These are phyloP conservation scores for Stratiomys singularior DNA, from an alignment of 2,888 invertebrate genomes.

Conservation along the genomic window DNA sequence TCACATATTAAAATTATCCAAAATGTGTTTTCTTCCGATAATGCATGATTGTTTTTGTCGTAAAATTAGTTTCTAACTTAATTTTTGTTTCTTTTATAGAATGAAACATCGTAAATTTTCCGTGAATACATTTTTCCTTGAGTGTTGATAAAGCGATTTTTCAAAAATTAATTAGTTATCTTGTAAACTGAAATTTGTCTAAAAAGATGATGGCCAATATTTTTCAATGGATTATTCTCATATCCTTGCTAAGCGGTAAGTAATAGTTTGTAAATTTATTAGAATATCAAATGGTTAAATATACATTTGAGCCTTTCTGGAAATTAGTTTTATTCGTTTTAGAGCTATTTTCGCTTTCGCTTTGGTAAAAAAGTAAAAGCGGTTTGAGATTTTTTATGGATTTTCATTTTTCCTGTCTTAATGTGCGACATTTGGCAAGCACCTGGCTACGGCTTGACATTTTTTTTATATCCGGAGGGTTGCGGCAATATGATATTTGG, in stretches of 20 bases:
- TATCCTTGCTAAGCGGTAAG: conserved; percentile 42
- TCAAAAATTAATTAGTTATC: not conserved
- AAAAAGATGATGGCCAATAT: conserved; percentile 2
- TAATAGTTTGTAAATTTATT: not conserved
- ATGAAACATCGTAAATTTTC: conserved; percentile 31
- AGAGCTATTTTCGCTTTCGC: not conserved
- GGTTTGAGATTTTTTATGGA: not conserved
- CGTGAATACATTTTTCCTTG: not conserved
- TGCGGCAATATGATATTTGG: not conserved
- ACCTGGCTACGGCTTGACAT: not conserved
- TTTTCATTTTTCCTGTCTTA: conserved; percentile 21
- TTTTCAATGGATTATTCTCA: conserved; percentile 18
- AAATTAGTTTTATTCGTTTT: not conserved
- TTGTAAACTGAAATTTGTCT: not conserved
- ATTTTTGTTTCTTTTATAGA: conserved; percentile 17
- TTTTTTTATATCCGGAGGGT: not conserved
- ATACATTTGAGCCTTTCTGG: too few relatives aligned
- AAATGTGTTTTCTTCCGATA: conserved; percentile 21
- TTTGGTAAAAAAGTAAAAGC: not conserved
- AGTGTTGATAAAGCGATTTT: conserved; percentile 25
- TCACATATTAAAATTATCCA: conserved; percentile 9
- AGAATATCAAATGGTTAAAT: not conserved
- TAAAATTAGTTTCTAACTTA: conserved; percentile 36
- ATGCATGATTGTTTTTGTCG: conserved; percentile 29
- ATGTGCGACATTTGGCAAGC: conserved; percentile 14